phyloP scores from a whole-genome alignment of 1,140 invertebrate genomes.

The Ceratosolen solmsi region DNA sequence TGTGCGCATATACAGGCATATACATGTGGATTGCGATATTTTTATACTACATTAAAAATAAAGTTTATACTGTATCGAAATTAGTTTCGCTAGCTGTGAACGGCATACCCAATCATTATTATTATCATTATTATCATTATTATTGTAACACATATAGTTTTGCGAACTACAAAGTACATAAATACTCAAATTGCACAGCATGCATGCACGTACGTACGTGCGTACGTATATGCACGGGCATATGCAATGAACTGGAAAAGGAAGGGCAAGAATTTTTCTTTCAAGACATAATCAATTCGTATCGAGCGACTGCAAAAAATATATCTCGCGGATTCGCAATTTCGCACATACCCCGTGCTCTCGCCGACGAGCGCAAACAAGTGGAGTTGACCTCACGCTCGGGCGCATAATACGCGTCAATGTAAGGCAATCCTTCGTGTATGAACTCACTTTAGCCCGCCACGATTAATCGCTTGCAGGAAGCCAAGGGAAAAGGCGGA shows the following conservation, averaged over 20 bases:
- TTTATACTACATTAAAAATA: too few relatives aligned
- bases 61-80: too few relatives aligned
- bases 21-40: too few relatives aligned
- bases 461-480: neutral
- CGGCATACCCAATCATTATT: too few relatives aligned
- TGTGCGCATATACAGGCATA: too few relatives aligned
- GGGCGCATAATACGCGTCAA: neutral
- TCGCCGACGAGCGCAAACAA: neutral
- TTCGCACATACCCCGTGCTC: neutral
- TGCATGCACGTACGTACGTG: too few relatives aligned
- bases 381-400: neutral
- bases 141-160: too few relatives aligned
- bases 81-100: too few relatives aligned
- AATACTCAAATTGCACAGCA: too few relatives aligned
- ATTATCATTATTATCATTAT: too few relatives aligned
- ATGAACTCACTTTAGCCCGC: neutral
- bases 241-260: neutral
- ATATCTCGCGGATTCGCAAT: slow-evolving; percentile 7
- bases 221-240: too few relatives aligned
- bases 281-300: neutral
- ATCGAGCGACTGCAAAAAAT: slow-evolving; percentile 19
- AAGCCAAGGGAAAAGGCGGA: neutral
- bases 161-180: too few relatives aligned
- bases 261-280: neutral
- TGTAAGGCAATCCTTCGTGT: neutral